These are phyloP conservation scores for Microplitis mediator DNA, from an alignment of 1,140 invertebrate species.

Conservation along the genomic window DNA sequence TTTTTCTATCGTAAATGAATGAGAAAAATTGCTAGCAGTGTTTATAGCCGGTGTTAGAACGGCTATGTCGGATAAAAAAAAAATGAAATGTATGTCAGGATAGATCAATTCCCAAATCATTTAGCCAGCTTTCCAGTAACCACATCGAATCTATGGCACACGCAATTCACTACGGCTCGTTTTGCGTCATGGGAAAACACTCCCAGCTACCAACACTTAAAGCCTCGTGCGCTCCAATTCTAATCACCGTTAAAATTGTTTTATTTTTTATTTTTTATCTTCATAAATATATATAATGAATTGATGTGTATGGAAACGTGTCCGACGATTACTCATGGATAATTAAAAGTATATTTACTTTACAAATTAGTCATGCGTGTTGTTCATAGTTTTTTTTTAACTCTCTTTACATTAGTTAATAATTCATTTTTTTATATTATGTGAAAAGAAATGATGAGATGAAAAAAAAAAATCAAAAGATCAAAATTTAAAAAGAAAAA, in stretches of 20 bases:
- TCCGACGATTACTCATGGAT: slow-evolving; percentile 48
- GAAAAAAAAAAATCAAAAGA: too few relatives aligned
- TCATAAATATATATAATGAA: not conserved
- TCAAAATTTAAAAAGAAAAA: too few relatives aligned
- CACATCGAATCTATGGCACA: slow-evolving; percentile 52
- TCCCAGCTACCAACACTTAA: slow-evolving; percentile 2
- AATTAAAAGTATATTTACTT: slow-evolving; percentile 44
- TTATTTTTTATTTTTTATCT: slow-evolving; percentile 20
- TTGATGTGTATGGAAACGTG: slow-evolving; percentile 10
- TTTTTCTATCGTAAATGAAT: not conserved
- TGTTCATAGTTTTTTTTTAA: not conserved
- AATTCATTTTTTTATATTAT: too few relatives aligned
- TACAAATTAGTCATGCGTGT: slow-evolving; percentile 5
- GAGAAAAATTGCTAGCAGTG: not conserved
- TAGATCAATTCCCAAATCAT: slow-evolving; percentile 53
- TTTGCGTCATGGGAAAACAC: slow-evolving; percentile 58
- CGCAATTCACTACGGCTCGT: slow-evolving; percentile 55
- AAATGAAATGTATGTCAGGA: not conserved
- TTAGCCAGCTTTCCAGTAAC: slow-evolving; percentile 43
- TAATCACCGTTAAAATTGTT: slow-evolving; percentile 61
- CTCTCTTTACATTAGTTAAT: too few relatives aligned
- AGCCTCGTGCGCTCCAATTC: slow-evolving; percentile 49
- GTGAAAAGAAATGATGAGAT: too few relatives aligned
- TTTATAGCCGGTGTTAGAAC: not conserved
- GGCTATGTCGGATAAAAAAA: not conserved